phyloP scores from a whole-genome alignment of 2,113 vertebrate species.

The Elachura formosa region DNA sequence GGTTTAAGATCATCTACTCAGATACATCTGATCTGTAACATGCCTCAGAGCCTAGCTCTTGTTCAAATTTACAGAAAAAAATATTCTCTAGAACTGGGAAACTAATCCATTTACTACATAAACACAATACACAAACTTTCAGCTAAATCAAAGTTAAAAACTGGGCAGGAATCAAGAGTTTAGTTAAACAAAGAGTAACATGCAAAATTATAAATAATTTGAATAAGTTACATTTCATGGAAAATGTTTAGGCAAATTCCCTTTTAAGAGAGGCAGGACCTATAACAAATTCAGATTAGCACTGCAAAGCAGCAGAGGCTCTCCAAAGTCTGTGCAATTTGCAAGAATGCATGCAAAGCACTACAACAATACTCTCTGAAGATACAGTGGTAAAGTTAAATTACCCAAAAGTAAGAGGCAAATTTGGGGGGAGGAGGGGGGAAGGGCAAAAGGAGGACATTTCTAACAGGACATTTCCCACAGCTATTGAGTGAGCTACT shows the following conservation, averaged over 20 bases:
- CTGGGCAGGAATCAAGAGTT: background rate
- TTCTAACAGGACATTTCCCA: background rate
- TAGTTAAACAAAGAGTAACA: conserved; percentile 19
- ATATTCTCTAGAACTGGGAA: background rate
- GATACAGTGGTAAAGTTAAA: background rate
- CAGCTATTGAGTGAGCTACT: background rate
- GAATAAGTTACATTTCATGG: background rate
- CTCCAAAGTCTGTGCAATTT: background rate
- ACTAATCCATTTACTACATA: background rate
- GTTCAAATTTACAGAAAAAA: background rate
- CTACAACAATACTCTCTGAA: background rate
- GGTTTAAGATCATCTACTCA: background rate
- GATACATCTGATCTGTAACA: background rate
- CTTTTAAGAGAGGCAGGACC: background rate
- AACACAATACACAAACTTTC: background rate
- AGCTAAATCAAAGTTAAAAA: background rate
- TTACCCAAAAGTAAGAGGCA: background rate
- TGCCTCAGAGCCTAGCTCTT: background rate
- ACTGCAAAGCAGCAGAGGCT: background rate
- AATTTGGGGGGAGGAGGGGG: no score
- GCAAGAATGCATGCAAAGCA: background rate
- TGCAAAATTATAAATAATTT: background rate
- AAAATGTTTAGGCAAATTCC: background rate
- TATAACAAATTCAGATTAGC: background rate
- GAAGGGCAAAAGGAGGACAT: background rate